These are phyloP conservation scores for Lacanobia wlatinum DNA, from an alignment of 2,888 invertebrate genomes.

Conservation along the genomic window DNA sequence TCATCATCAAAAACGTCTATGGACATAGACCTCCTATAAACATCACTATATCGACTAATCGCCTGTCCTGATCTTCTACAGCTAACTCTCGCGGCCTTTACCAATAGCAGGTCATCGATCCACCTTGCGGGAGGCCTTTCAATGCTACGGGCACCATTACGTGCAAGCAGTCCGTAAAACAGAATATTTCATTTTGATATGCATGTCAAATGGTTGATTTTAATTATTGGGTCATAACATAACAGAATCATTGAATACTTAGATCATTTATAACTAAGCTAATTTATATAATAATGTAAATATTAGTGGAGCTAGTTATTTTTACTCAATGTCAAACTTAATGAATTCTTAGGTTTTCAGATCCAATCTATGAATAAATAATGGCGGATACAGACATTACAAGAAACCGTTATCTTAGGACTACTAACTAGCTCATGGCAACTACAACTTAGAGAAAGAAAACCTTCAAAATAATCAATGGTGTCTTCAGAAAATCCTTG, in stretches of 20 bases:
- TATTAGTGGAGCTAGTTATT: neutral
- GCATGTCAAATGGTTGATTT: neutral
- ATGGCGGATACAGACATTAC: slow-evolving; percentile 1
- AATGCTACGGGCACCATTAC: neutral
- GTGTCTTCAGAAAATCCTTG: slow-evolving; percentile 17
- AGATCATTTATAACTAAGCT: too few species aligned
- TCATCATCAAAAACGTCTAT: neutral
- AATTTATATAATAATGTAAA: neutral
- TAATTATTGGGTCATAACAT: neutral
- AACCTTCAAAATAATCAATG: slow-evolving; percentile 21
- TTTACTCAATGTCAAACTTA: slow-evolving; percentile 28
- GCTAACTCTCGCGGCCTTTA: too few species aligned
- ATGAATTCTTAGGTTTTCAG: slow-evolving; percentile 24
- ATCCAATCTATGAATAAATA: slow-evolving; percentile 28
- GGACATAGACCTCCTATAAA: neutral
- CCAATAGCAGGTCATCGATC: too few species aligned
- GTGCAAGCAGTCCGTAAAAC: too few species aligned
- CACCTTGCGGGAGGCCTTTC: neutral
- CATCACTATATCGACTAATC: neutral
- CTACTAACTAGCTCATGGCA: slow-evolving; percentile 24
- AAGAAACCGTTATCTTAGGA: slow-evolving; percentile 10
- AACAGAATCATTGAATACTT: neutral
- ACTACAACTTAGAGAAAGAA: neutral
- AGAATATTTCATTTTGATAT: neutral
- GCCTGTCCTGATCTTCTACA: neutral